These are phyloP conservation scores for Strongylocentrotus purpuratus DNA, from an alignment of 35 echinoderm and acorn worm genomes.

Conservation along the genomic window DNA sequence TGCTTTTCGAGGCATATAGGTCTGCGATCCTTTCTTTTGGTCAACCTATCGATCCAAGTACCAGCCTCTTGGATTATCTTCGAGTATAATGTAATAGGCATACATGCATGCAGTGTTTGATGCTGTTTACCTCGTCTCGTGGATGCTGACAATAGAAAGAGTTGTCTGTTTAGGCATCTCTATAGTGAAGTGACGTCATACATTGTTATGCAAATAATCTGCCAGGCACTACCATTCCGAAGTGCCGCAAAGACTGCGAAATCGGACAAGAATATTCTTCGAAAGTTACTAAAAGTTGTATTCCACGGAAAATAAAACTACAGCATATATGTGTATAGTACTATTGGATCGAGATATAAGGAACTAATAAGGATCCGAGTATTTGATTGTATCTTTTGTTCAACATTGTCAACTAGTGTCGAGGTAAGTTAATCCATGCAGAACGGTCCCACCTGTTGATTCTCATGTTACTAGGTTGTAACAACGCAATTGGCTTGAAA, in stretches of 20 bases:
- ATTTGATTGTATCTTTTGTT: neutral
- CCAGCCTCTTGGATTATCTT: neutral
- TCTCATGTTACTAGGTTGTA: neutral
- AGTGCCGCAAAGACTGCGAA: neutral
- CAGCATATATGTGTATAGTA: neutral
- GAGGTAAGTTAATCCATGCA: neutral
- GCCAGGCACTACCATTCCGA: neutral
- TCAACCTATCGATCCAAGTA: neutral
- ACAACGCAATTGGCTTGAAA: neutral
- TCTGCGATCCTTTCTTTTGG: neutral
- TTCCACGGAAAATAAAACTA: neutral
- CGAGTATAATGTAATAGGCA: neutral
- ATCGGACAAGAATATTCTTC: neutral
- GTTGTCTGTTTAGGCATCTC: conserved; percentile 49
- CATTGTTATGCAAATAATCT: conserved; percentile 44
- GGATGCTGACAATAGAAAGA: neutral
- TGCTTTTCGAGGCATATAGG: neutral
- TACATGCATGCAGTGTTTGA: neutral
- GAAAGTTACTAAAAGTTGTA: neutral
- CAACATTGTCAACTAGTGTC: neutral
- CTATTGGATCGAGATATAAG: neutral
- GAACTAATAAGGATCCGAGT: neutral
- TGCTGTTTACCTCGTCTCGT: conserved; percentile 34
- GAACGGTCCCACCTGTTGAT: neutral
- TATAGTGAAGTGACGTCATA: conserved; percentile 50